These are phyloP conservation scores for Megalopta genalis DNA, from an alignment of 1,140 invertebrate genomes.

Conservation along the genomic window DNA sequence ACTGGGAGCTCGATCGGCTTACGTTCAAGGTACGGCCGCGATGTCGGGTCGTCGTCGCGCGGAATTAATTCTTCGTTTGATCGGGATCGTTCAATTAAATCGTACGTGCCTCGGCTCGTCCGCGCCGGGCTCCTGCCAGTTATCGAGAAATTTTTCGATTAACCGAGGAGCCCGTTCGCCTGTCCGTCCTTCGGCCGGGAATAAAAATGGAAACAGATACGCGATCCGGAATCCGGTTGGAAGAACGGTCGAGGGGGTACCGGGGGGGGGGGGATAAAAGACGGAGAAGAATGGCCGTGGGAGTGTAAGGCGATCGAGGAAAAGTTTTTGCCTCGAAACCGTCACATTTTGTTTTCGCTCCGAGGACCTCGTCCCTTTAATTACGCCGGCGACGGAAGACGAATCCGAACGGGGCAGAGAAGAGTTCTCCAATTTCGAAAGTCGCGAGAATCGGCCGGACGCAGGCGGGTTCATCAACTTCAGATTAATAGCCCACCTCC, in stretches of 20 bases:
- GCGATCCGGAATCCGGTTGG: too few species aligned
- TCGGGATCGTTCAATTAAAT: conserved; percentile 8
- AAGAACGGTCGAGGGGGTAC: too few species aligned
- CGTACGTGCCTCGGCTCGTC: neutral
- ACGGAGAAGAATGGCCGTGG: neutral
- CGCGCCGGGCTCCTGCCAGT: neutral
- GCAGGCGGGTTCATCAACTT: conserved; percentile 58
- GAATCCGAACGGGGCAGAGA: neutral
- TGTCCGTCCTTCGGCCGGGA: too few species aligned
- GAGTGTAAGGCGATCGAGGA: neutral
- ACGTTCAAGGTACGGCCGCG: neutral
- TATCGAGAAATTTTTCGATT: conserved; percentile 6
- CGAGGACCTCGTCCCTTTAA: conserved; percentile 52
- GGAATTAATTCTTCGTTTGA: conserved; percentile 12
- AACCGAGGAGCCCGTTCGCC: neutral
- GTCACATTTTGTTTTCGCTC: conserved; percentile 52
- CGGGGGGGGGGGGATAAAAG: neutral
- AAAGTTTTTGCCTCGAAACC: conserved; percentile 53
- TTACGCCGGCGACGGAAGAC: conserved; percentile 28
- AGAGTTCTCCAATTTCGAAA: conserved; percentile 49
- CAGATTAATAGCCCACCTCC: conserved; percentile 60
- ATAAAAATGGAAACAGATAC: conserved; percentile 2
- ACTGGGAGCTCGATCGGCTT: neutral
- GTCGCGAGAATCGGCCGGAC: conserved; percentile 33
- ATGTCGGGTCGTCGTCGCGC: neutral